phyloP scores from a whole-genome alignment of 92 coral and sea anemone species.

The Epizoanthus stellaris region DNA sequence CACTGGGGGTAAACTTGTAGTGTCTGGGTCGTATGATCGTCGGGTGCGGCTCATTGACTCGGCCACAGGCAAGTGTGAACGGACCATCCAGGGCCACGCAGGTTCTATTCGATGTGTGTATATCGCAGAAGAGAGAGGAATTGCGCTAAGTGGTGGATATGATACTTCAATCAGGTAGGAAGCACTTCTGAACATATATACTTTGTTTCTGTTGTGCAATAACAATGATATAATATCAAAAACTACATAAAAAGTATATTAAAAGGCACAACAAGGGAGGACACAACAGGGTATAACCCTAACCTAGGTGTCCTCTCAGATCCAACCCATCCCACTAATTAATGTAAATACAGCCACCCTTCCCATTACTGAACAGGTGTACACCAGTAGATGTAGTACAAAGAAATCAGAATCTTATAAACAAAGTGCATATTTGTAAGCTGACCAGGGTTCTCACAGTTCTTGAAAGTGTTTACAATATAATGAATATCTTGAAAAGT shows the following conservation, averaged over 20 bases:
- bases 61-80: slow-evolving; percentile 82
- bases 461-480: too few species aligned
- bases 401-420: not conserved
- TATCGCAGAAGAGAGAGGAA: slow-evolving; percentile 81
- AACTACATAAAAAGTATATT: too few species aligned
- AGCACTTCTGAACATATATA: too few species aligned
- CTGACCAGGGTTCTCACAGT: not conserved
- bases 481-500: too few species aligned
- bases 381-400: not conserved
- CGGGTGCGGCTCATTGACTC: slow-evolving; percentile 83
- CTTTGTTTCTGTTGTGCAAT: too few species aligned
- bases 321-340: too few species aligned
- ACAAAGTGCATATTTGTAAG: not conserved
- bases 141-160: slow-evolving; percentile 91
- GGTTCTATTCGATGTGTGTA: slow-evolving; percentile 92
- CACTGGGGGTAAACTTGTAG: slow-evolving; percentile 86
- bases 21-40: slow-evolving; percentile 92
- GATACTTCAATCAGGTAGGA: slow-evolving; percentile 93
- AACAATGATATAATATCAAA: too few species aligned
- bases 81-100: slow-evolving; percentile 93
- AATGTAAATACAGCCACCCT: too few species aligned
- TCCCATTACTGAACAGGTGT: not conserved
- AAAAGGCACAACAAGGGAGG: too few species aligned
- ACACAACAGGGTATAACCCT: too few species aligned
- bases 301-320: too few species aligned